Conservation (phyloP, 2,888 invertebrate genomes). For the Melieria picta region DNA sequence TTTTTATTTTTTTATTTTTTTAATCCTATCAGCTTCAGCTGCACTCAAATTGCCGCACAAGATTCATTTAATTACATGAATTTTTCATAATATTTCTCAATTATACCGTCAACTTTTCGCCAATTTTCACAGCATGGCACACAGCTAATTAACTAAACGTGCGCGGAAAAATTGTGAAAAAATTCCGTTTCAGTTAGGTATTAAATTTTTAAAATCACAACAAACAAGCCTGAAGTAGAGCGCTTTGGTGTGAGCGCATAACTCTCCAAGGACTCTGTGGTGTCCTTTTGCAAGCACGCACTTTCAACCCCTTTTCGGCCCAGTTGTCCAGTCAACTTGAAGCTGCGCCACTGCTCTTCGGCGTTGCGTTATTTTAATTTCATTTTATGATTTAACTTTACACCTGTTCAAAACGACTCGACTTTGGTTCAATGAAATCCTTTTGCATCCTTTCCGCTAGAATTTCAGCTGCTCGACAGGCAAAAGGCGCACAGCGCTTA, state of each 20-base stretch:
- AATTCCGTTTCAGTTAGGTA: constrained; percentile 42
- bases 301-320: constrained; percentile 37
- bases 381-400: constrained; percentile 64
- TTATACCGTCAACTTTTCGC: constrained; percentile 18
- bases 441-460: constrained; percentile 42
- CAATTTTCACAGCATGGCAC: constrained; percentile 18
- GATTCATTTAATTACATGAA: constrained; percentile 50
- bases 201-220: constrained; percentile 38
- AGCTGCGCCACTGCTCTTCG: constrained; percentile 29
- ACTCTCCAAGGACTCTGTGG: constrained; percentile 35
- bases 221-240: constrained; percentile 13
- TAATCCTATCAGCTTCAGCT: no score
- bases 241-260: constrained; percentile 23
- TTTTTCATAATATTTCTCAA: constrained; percentile 44
- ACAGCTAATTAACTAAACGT: constrained; percentile 55
- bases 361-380: constrained; percentile 59
- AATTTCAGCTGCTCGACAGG: not conserved
- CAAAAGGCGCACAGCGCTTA: constrained; percentile 46
- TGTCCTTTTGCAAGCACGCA: not conserved
- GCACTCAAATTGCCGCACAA: constrained; percentile 8
- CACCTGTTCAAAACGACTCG: constrained; percentile 55
- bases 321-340: constrained; percentile 23
- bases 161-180: constrained; percentile 14
- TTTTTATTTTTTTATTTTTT: no score
- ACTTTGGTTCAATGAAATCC: constrained; percentile 59